Evolutionary conservation across 2,113 vertebrate genomes (phyloP), one percentile per base, ranked within the genome.

Genomic region (Scomber japonicus): DNA sequence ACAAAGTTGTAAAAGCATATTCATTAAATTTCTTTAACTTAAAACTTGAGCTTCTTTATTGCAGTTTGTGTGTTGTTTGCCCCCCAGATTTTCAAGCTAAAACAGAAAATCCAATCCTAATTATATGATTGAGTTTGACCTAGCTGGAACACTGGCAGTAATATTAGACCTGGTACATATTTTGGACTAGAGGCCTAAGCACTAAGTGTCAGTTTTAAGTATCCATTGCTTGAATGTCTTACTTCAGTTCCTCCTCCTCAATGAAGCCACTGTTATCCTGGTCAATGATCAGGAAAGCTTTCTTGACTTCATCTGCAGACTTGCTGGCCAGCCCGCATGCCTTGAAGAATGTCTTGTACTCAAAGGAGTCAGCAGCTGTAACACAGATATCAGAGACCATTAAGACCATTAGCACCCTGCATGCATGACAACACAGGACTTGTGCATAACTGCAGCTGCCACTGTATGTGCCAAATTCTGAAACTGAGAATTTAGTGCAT

Each of bases 161-260:
- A 51, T 35, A 55, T 61, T 11, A 63, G 27, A 83, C 55, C 0
- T 60, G 24, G 6, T 71, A 17, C 10, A 51, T 68, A 49, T 56
- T 74, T 75, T 79, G n/a, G 24, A 50, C 71, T 13, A 2, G 54
- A 56, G 53, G 51, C 35, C n/a, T 60, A 16, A 61, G 27, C 7
- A 17, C 21, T 59, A 15, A 50, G 55, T 70, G 24, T 57, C 74
- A 46, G 13, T 35, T 64, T 62, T 1, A 67, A 85, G 78, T 78
- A 59, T 74, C 46, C 19, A 44, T 53, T 67, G 5, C 46, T 19
- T 2, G 2, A 62, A 59, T 57, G 54, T 80, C 92, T 94, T 91
- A 96, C 95, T 94, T 95, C 75, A 96, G 94, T 83, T 96, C 95
- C 0, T 96, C 95, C 92, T 95, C 95, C 94, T 96, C 95, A 95